Evolutionary conservation across 1,140 invertebrate species (phyloP), one percentile per base, ranked within the genome.

Genomic region (Holcopasites calliopsidis): DNA sequence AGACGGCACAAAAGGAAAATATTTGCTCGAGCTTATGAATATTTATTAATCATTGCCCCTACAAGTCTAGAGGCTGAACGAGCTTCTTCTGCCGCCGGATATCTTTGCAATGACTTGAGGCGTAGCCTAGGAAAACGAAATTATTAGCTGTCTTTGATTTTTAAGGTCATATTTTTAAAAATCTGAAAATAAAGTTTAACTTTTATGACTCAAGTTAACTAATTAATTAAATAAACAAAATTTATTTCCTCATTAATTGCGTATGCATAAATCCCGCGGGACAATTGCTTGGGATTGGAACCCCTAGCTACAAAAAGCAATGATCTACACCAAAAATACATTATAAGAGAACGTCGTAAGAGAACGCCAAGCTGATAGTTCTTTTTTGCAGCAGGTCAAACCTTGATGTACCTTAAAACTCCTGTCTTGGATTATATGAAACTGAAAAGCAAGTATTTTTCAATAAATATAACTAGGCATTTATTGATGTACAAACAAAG

Each of bases 1-100:
- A 50, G 77, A 76, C 40, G 82, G 77, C 71, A 61, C 58, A 26
- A 72, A 62, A 77, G 82, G 77, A 38, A 71, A 74, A 69, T 82
- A 77, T 65, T 72, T 85, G 62, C 26, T 47, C 44, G 49, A 58
- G 62, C 68, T 31, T 77, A 86, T 62, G 47, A 85, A 55, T 82
- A 66, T 76, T 79, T 86, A 35, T 31, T 82, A 23, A 82, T 82
- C 21, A 71, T 84, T 44, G 18, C 62, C 8, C 76, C 83, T 13
- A 81, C 85, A 54, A 85, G 75, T 76, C 75, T 82, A 62, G 85
- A 84, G 38, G 77, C 85, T 50, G 79, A 86, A 74, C 81, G 79
- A 72, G 79, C 77, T 3, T 84, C 84, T 68, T 84, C 80, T 0
- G 69, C 79, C 23, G 75, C 79, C 49, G 82, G 77, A 21, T 84